Conservation (phyloP, 2,888 invertebrate species). For the Polia nebulosa region DNA sequence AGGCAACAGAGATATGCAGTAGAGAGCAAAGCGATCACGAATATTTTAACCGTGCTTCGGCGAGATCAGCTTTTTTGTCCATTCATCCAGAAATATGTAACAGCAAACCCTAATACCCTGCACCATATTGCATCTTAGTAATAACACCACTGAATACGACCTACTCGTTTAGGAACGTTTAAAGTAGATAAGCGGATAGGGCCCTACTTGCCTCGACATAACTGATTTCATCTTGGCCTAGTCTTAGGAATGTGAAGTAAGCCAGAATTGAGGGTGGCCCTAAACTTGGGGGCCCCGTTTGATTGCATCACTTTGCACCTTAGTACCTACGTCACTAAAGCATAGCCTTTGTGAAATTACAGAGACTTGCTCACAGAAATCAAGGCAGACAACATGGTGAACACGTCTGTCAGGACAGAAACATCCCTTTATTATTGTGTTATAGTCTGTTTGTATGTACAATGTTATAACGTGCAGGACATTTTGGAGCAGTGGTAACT, state of each 20-base stretch:
- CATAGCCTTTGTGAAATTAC: slow-evolving; percentile 42
- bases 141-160: not conserved
- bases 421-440: not conserved
- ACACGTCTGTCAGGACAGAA: not conserved
- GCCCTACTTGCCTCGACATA: not conserved
- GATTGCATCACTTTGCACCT: not conserved
- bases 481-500: not conserved
- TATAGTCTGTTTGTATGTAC: slow-evolving; percentile 24
- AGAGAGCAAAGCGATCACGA: no score
- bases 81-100: no score
- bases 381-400: not conserved
- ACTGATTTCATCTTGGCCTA: not conserved
- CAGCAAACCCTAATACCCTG: no score
- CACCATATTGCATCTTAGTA: no score
- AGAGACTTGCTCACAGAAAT: slow-evolving; percentile 15
- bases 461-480: not conserved
- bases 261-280: not conserved
- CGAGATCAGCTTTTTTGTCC: no score
- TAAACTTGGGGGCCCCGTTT: not conserved
- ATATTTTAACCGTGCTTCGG: no score
- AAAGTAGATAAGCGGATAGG: no score
- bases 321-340: not conserved
- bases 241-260: not conserved
- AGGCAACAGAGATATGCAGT: no score
- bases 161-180: not conserved